Conservation (phyloP, 2,113 vertebrate genomes). For the Daubentonia madagascariensis region DNA sequence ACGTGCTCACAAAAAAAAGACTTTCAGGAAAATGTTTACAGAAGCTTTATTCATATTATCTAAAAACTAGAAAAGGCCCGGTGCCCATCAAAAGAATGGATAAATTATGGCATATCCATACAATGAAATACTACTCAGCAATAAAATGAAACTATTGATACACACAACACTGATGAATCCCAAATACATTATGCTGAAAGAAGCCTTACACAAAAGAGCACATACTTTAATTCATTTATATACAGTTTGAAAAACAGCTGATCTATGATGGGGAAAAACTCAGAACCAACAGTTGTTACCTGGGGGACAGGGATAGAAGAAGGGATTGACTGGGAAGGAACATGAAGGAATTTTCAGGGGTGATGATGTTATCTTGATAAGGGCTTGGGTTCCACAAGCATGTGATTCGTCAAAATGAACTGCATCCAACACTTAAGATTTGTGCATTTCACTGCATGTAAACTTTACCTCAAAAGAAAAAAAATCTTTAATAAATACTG, state of each 20-base stretch:
- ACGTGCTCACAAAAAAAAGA: background rate
- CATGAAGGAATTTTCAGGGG: background rate
- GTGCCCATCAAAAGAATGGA: background rate
- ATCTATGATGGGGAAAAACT: background rate
- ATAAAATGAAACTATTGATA: background rate
- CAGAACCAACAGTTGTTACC: background rate
- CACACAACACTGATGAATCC: background rate
- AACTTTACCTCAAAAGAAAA: background rate
- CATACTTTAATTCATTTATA: background rate
- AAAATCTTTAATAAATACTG: background rate
- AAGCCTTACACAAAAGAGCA: background rate
- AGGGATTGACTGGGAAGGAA: background rate
- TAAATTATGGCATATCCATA: background rate
- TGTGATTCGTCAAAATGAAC: background rate
- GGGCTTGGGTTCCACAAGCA: background rate
- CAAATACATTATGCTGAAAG: background rate
- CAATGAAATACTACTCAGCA: slow-evolving; percentile 1
- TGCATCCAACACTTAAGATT: background rate
- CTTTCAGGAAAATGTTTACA: background rate
- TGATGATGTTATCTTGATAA: background rate
- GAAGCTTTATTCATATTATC: background rate
- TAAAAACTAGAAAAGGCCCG: background rate
- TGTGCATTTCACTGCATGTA: slow-evolving; percentile 3
- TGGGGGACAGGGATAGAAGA: background rate
- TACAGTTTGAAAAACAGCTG: background rate